Evolutionary conservation across 2,888 invertebrate species (phyloP).

Genomic region (Microctonus brassicae): DNA sequence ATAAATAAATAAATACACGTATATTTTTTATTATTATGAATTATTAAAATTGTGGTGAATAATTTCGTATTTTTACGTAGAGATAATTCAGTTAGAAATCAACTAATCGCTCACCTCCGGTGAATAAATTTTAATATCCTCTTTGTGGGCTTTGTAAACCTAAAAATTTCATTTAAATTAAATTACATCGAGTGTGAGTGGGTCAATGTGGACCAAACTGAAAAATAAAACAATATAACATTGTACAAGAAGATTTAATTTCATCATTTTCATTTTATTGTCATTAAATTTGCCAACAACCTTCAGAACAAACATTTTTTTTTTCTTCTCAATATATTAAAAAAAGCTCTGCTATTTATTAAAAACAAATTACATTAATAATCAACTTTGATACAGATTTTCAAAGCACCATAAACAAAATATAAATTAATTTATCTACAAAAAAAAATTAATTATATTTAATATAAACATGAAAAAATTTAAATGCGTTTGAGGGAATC

Average conservation of each 20-base stretch:
- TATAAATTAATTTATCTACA: no score
- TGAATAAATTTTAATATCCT: slow-evolving; percentile 21
- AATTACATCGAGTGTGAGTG: background rate
- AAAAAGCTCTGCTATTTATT: no score
- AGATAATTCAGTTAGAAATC: background rate
- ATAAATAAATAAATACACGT: no score
- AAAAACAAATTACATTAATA: no score
- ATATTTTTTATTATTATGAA: background rate
- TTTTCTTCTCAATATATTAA: no score
- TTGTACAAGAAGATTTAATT: background rate
- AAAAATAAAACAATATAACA: background rate
- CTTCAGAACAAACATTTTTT: background rate
- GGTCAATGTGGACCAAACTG: background rate
- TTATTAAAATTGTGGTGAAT: background rate
- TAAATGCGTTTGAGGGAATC: no score
- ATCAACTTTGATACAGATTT: no score
- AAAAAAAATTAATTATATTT: no score
- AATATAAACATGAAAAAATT: no score
- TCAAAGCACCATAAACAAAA: no score
- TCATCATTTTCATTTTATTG: background rate
- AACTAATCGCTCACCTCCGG: slow-evolving; percentile 22
- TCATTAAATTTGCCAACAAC: background rate
- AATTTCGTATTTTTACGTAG: background rate
- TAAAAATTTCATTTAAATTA: background rate
- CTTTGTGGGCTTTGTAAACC: slow-evolving; percentile 1